Percentiles rank a stretch among this genome's conserved stretches.
phyloP scores from a whole-genome alignment of 2,888 invertebrate genomes.

The Abscondita cerata region DNA sequence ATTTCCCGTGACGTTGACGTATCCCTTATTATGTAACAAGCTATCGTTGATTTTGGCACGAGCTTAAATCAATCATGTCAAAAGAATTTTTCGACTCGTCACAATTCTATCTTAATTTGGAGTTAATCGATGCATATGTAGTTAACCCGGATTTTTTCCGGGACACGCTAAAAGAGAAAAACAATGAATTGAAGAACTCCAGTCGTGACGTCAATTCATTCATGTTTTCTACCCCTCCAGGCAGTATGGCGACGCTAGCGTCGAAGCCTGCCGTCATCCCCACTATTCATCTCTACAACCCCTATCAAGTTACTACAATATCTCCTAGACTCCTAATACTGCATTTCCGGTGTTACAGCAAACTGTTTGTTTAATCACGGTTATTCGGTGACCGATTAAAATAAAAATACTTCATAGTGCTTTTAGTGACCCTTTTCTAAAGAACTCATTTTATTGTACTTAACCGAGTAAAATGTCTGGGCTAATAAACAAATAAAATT shows the following conservation, averaged over 20 bases:
- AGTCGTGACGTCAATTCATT: constrained; percentile 50
- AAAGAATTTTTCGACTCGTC: not conserved
- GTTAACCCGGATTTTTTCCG: not conserved
- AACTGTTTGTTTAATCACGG: constrained; percentile 3
- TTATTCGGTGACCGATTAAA: too few relatives aligned
- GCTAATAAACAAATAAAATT: too few relatives aligned
- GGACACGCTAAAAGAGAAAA: not conserved
- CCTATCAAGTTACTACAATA: constrained; percentile 24
- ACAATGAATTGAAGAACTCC: constrained; percentile 20
- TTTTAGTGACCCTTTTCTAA: too few relatives aligned
- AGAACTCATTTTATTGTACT: too few relatives aligned
- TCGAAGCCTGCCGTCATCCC: constrained; percentile 22
- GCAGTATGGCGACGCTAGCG: constrained; percentile 35
- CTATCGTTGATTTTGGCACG: constrained; percentile 29
- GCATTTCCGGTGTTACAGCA: constrained; percentile 34
- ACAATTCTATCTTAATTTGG: not conserved
- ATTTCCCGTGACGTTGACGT: constrained; percentile 35
- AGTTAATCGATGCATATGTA: not conserved
- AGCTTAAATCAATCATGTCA: constrained; percentile 6
- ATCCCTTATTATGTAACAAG: constrained; percentile 32
- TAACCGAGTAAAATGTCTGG: too few relatives aligned
- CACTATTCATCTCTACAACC: constrained; percentile 23
- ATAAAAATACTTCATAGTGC: too few relatives aligned
- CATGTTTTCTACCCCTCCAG: constrained; percentile 45
- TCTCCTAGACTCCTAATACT: constrained; percentile 37